Evolutionary conservation across 2,797 vertebrate genomes (phyloP).

Genomic region (Pipistrellus pygmaeus): DNA sequence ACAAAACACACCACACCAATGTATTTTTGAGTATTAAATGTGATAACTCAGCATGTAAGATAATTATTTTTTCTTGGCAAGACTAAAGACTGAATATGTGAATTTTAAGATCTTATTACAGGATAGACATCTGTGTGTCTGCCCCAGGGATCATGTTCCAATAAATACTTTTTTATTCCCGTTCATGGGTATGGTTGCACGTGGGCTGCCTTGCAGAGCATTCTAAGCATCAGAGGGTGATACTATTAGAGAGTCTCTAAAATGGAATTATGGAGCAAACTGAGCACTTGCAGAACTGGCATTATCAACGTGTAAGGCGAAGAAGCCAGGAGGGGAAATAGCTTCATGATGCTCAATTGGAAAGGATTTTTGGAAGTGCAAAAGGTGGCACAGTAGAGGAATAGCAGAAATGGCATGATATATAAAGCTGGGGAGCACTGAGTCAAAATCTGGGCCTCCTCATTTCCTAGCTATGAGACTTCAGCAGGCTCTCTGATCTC

Average conservation of each 20-base stretch:
- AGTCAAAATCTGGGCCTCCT: background rate
- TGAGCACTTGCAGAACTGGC: background rate
- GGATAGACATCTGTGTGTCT: background rate
- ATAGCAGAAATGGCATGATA: background rate
- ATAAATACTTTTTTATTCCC: background rate
- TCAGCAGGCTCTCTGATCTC: background rate
- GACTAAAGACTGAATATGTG: background rate
- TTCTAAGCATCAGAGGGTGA: background rate
- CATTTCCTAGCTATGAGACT: background rate
- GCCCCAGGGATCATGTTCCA: background rate
- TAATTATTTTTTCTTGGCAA: slow-evolving; percentile 24
- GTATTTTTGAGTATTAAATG: slow-evolving; percentile 47
- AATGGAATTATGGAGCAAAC: background rate
- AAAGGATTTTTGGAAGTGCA: background rate
- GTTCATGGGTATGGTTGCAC: background rate
- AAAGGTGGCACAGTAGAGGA: background rate
- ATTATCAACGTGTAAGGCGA: background rate
- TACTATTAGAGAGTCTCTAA: background rate
- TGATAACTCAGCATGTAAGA: background rate
- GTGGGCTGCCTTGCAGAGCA: background rate
- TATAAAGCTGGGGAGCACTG: background rate
- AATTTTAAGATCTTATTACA: slow-evolving; percentile 41
- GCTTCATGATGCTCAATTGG: background rate
- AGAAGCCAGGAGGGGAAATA: background rate
- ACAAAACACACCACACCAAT: background rate